Evolutionary conservation across 1,140 invertebrate species (phyloP).

Genomic region (Drosophila equinoxialis): DNA sequence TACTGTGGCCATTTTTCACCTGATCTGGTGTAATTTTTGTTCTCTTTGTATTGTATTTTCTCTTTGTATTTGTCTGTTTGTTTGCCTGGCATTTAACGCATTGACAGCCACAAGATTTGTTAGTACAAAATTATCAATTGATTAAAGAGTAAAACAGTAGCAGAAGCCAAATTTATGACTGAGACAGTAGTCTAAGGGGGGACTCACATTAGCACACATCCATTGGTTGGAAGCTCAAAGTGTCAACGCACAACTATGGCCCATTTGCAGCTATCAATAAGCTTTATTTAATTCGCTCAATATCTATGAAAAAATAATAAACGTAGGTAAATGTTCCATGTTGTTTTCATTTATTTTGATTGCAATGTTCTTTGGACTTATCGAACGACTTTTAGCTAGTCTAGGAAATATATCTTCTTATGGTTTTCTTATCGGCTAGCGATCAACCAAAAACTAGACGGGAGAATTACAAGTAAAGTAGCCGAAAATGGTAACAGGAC

Average conservation of each 20-base stretch:
- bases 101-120: conserved; percentile 23
- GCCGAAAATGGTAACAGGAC: neutral
- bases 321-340: neutral
- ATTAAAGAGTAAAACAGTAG: neutral
- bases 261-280: conserved; percentile 22
- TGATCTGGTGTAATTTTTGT: neutral
- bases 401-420: conserved; percentile 1
- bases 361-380: conserved; percentile 54
- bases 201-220: neutral
- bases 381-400: conserved; percentile 32
- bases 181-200: neutral
- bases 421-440: conserved; percentile 20
- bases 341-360: conserved; percentile 45
- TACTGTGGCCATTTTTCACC: neutral
- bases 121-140: conserved; percentile 42
- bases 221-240: conserved; percentile 16
- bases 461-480: neutral
- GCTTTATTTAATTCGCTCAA: conserved; percentile 33
- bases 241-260: neutral
- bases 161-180: conserved; percentile 40
- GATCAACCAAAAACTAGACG: neutral
- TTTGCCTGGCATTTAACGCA: conserved; percentile 25
- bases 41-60: neutral
- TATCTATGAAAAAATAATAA: conserved; percentile 25
- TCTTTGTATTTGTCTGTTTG: conserved; percentile 15